Evolutionary conservation across 2,888 invertebrate species (phyloP), one percentile per base, ranked within the genome.

Genomic region (Drosophila rubida): DNA sequence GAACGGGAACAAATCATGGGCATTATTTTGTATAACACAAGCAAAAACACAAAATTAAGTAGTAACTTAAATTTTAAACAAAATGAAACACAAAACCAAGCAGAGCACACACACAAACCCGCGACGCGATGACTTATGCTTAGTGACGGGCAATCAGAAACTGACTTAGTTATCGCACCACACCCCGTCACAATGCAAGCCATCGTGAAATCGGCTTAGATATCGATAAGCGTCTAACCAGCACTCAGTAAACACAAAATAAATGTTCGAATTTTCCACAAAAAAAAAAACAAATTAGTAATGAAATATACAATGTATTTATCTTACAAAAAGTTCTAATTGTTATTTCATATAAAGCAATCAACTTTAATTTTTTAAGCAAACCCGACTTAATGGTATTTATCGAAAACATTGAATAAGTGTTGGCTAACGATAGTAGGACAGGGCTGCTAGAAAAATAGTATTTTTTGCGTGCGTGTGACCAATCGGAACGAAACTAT

Each of bases 71-170:
- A 74, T 78, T 65, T 71, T 61, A 82, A 87, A 76, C 59, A 63
- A 80, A 82, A 62, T 32, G 32, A 62, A 80, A 80, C 69, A 70
- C 63, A 74, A 82, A 87, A 80, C 54, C 46, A 4, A 80, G 55
- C 75, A 58, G 66, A 71, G 66, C 65, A 63, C 62, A 39, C 64
- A 68, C 70, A 75, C 77, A 80, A 74, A 69, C 80, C 86, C 86
- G 82, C 83, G 57, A 72, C 78, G 74, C 77, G 82, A 80, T 82
- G 85, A 85, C 84, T 81, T 66, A 77, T 84, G 64, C 48, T n/a
- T 75, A 73, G 78, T 44, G 68, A 69, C 54, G 62, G 53, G 50
- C 46, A 60, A 71, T 41, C 13, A 49, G 41, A 35, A 62, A 75
- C 62, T 75, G 53, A 59, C 39, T 62, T 13, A 22, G 37, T 76